A percentile compares a stretch with the other conserved stretches of the same genome.
Evolutionary conservation across 2,797 vertebrate species (phyloP).

Genomic region (Trachops cirrhosus): DNA sequence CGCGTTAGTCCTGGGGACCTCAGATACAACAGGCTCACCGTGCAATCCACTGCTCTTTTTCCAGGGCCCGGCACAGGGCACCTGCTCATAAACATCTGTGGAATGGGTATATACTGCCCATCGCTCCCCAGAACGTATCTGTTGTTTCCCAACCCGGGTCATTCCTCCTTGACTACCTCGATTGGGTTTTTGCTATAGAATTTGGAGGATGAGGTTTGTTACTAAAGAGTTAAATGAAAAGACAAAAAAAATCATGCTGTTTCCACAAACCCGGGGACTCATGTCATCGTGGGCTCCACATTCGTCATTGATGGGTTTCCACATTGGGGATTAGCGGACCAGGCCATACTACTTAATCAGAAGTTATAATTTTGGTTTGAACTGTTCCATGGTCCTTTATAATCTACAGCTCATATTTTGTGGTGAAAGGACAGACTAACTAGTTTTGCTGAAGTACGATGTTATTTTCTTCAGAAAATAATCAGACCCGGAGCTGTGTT

Average conservation of each 20-base stretch:
- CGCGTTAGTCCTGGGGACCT: neutral
- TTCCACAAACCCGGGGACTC: neutral
- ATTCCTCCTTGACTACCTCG: neutral
- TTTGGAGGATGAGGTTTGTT: neutral
- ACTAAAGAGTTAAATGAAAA: slow-evolving; percentile 54
- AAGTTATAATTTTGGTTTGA: slow-evolving; percentile 71
- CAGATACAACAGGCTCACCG: neutral
- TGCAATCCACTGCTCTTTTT: neutral
- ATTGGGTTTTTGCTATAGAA: neutral
- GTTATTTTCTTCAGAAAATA: slow-evolving; percentile 53
- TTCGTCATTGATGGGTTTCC: neutral
- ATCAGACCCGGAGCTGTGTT: neutral
- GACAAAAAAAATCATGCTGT: neutral
- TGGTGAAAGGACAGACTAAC: slow-evolving; percentile 17
- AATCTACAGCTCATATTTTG: slow-evolving; percentile 49
- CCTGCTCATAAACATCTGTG: neutral
- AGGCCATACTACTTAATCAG: slow-evolving; percentile 40
- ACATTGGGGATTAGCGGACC: slow-evolving; percentile 7
- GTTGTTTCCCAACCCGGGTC: neutral
- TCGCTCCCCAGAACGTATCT: neutral
- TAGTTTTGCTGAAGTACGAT: slow-evolving; percentile 34
- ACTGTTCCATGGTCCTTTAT: neutral
- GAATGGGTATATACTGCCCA: neutral
- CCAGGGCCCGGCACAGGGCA: neutral
- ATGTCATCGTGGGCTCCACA: neutral